Base-by-base conservation (phyloP, 2,113 vertebrate genomes). In the Cyprinodon tularosa region DNA sequence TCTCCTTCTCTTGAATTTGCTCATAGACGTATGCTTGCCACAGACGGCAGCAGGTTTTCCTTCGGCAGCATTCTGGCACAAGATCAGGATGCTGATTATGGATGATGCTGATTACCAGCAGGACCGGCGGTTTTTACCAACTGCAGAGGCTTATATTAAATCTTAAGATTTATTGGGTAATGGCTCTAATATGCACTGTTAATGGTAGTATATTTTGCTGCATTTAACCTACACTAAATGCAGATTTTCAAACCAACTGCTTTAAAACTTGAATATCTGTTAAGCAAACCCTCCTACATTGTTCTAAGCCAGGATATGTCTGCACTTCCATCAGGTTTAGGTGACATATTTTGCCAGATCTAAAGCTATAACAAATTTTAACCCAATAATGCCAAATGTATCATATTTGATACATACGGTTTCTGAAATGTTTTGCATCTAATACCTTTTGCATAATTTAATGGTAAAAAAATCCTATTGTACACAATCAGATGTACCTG, bases 11-110 rank as follows among this genome's bases (percentile, higher is more conserved):
- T 20, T 57, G 5, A 57, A 92, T 92, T 88, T 72, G 4, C 71
- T 68, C 78, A 82, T 60, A 95, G 93, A 93, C 93, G 86, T 88
- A 91, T 77, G 84, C 94, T 90, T 94, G 93, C 90, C 88, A 86
- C 80, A 29, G 84, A 90, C 92, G 87, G 84, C 86, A 81, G 89
- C 83, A 91, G 93, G 91, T 85, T 83, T 57, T 89, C 83, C 74
- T 77, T 93, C 69, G 82, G 69, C 72, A 29, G 47, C 78, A 2
- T 68, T 73, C 77, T 29, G 81, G 78, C 88, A 89, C 48, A 50
- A 74, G 74, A 78, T 76, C 74, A 17, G 77, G 45, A 70, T 15
- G 39, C n/a, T 57, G 50, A 57, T 57, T 57, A 57, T 75, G 66
- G 10, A 22, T 13, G 15, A 63, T 42, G 4, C 74, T 64, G 79